Conservation (phyloP, 2,797 vertebrate species). For the Triplophysa yarkandensis region DNA sequence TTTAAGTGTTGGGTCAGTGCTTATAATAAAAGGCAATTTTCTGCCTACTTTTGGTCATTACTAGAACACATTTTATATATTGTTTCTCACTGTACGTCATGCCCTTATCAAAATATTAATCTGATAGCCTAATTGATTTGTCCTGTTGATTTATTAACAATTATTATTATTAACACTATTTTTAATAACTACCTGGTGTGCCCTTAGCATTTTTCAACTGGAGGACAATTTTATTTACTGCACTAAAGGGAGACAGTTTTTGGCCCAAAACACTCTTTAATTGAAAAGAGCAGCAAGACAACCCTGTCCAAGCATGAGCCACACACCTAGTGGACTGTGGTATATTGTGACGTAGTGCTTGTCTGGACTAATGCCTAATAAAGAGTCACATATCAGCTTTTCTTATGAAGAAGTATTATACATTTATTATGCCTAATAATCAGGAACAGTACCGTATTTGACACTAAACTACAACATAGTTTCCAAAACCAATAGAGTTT, state of each 20-base stretch:
- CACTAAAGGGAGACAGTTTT: conserved; percentile 59
- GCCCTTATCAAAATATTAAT: too few relatives aligned
- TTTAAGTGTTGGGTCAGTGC: too few relatives aligned
- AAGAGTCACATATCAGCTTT: background rate
- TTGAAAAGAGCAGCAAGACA: conserved; percentile 77
- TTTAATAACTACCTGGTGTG: too few relatives aligned
- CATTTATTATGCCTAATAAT: background rate
- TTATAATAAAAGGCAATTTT: too few relatives aligned
- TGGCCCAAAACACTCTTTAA: conserved; percentile 70
- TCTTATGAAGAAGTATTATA: background rate
- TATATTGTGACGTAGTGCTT: conserved; percentile 77
- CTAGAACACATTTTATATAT: too few relatives aligned
- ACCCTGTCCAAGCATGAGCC: conserved; percentile 77
- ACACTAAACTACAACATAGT: conserved; percentile 87
- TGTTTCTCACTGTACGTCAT: too few relatives aligned
- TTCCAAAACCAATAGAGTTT: conserved; percentile 93
- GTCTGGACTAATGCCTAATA: conserved; percentile 71
- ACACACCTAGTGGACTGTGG: conserved; percentile 74
- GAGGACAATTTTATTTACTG: conserved; percentile 54
- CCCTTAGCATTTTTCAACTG: conserved; percentile 65
- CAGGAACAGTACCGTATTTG: too few relatives aligned
- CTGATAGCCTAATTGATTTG: too few relatives aligned
- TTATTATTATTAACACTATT: too few relatives aligned
- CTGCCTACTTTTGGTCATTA: too few relatives aligned
- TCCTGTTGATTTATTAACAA: too few relatives aligned